Base-by-base conservation (phyloP, 2,888 invertebrate species). In the Elysia crispata region DNA sequence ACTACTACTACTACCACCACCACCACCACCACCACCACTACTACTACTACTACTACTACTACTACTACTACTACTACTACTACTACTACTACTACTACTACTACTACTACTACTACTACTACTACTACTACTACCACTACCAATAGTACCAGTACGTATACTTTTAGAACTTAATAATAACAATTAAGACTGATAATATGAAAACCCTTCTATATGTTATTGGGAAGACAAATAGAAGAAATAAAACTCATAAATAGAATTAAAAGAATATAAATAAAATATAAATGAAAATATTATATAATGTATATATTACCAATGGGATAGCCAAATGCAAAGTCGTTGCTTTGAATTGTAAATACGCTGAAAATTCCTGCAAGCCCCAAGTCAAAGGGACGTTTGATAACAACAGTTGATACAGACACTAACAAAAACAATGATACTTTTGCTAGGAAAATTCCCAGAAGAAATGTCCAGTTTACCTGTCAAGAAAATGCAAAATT, bases 301-400 rank as follows among this genome's bases (percentile, higher is more conserved):
- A n/a, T n/a, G n/a, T n/a, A n/a, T n/a, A 13, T 93, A 94, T 95
- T 94, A 97, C 97, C 95, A 87, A 98, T 97, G 8, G 98, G 98
- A 93, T 96, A 97, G 83, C 98, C 98, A 86, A 98, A 95, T 28
- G 98, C 98, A 93, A 98, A 98, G 92, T 98, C 98, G 94, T 98
- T 98, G 91, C 97, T 98, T 91, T 98, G 98, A 0, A 98, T 98
- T 87, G 96, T 96, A 92, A 98, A 98, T 89, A 98, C 98, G 25
- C 96, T 97, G 94, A 96, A 96, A 81, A 98, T 94, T 20, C 97
- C 98, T 67, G 97, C 96, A 88, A 95, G 94, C 3, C 96, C 96
- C 85, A 95, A 94, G 92, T 97, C 95, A 25, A 95, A 91, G 6
- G 97, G 97, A 89, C 96, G 90, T 66, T 92, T 86, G 64, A 97